Percentiles rank a stretch among this genome's conserved stretches.
Evolutionary conservation across 2,888 invertebrate genomes (phyloP).

Genomic region (Ametastegia equiseti): DNA sequence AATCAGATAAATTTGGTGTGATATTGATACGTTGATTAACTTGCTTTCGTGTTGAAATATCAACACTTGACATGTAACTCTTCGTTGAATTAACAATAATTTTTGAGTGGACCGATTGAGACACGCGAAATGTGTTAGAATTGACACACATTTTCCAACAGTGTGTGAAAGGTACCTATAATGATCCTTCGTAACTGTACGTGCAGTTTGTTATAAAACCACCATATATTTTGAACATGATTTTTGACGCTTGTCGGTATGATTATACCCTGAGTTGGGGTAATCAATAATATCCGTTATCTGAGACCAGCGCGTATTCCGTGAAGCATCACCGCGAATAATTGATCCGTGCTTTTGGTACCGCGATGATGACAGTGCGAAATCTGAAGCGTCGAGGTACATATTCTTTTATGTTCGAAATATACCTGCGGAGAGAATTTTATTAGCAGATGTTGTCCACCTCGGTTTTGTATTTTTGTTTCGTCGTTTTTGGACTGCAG

Average conservation of each 20-base stretch:
- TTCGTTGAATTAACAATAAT: too few species aligned
- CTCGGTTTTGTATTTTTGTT: not conserved
- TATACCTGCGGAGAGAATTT: too few species aligned
- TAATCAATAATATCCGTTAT: constrained; percentile 3
- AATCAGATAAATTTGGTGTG: too few species aligned
- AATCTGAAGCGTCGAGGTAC: not conserved
- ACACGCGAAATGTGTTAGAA: too few species aligned
- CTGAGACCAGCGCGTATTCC: not conserved
- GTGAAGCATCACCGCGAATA: not conserved
- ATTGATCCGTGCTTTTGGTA: constrained; percentile 17
- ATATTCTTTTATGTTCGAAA: not conserved
- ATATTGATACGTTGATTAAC: too few species aligned
- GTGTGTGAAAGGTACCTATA: too few species aligned
- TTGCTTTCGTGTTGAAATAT: too few species aligned
- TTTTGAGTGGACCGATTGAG: too few species aligned
- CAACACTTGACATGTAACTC: too few species aligned
- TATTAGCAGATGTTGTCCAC: not conserved
- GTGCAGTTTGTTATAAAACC: constrained; percentile 7
- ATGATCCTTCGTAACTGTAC: too few species aligned
- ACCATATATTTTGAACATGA: constrained; percentile 13
- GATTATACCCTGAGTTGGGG: not conserved
- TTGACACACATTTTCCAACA: too few species aligned
- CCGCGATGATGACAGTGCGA: not conserved
- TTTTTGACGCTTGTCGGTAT: not conserved
- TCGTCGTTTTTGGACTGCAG: not conserved